These are phyloP conservation scores for Brachypteracias leptosomus DNA, from an alignment of 2,113 vertebrate species.

Conservation along the genomic window DNA sequence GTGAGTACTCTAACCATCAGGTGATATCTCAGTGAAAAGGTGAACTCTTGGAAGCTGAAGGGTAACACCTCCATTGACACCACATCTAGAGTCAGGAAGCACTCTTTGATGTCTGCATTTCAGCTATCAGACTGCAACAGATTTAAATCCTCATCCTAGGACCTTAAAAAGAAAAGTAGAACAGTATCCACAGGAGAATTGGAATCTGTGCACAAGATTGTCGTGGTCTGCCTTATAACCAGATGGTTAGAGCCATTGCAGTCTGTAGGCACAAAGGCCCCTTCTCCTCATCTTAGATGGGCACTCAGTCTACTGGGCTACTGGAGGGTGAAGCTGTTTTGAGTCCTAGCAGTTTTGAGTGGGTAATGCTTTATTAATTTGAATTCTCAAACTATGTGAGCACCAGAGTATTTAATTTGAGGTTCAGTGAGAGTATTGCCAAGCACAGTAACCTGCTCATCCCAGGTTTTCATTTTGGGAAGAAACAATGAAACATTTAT, in stretches of 20 bases:
- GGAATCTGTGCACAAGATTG: not conserved
- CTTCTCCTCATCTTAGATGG: not conserved
- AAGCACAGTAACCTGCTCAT: not conserved
- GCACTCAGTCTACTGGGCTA: not conserved
- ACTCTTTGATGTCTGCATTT: not conserved
- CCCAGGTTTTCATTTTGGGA: not conserved
- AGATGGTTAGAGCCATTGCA: not conserved
- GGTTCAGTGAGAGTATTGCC: not conserved
- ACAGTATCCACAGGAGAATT: not conserved
- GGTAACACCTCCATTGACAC: not conserved
- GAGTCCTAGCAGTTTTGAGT: not conserved
- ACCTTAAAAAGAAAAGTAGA: not conserved
- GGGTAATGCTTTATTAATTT: not conserved
- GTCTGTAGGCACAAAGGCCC: not conserved
- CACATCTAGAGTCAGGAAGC: not conserved
- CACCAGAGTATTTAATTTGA: not conserved
- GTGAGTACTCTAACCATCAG: not conserved
- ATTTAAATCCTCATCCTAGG: not conserved
- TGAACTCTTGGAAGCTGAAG: not conserved
- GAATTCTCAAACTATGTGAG: not conserved
- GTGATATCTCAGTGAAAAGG: not conserved
- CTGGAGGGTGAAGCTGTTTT: not conserved
- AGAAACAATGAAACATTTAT: conserved; percentile 47
- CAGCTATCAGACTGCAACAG: not conserved
- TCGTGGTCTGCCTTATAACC: not conserved